Evolutionary conservation across 2,797 vertebrate genomes (phyloP).

Genomic region (Epinephelus malabaricus): DNA sequence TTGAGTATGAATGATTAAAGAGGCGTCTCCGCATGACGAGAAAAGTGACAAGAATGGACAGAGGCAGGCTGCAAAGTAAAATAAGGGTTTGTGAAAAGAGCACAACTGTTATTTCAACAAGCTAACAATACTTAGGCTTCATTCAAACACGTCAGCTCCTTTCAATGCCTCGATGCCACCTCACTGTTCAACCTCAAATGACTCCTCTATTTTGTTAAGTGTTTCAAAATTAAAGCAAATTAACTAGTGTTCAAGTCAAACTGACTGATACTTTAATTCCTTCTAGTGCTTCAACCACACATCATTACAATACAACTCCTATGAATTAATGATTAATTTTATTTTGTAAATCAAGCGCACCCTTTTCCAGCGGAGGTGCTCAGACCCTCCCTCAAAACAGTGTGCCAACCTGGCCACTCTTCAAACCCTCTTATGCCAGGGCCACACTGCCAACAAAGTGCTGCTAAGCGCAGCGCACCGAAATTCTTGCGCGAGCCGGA

Average conservation of each 20-base stretch:
- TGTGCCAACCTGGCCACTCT: no score
- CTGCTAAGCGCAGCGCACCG: no score
- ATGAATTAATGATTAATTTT: no score
- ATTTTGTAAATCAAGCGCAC: no score
- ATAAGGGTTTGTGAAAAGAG: background rate
- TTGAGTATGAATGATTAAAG: conserved; percentile 74
- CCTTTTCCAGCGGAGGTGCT: no score
- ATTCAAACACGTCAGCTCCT: background rate
- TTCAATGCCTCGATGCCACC: background rate
- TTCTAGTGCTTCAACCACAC: background rate
- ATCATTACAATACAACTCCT: no score
- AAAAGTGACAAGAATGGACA: conserved; percentile 31
- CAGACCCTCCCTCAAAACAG: no score
- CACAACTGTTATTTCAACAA: background rate
- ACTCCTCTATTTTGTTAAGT: background rate
- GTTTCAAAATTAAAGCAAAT: background rate
- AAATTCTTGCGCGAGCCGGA: no score
- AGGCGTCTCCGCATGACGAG: conserved; percentile 23
- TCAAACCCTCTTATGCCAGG: no score
- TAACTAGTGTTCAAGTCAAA: background rate
- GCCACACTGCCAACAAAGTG: no score
- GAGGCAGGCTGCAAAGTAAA: background rate
- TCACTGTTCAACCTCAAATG: no score
- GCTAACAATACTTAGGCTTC: no score
- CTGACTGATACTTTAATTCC: background rate